Conservation (phyloP, 2,797 vertebrate species). For the Danio aesculapii region DNA sequence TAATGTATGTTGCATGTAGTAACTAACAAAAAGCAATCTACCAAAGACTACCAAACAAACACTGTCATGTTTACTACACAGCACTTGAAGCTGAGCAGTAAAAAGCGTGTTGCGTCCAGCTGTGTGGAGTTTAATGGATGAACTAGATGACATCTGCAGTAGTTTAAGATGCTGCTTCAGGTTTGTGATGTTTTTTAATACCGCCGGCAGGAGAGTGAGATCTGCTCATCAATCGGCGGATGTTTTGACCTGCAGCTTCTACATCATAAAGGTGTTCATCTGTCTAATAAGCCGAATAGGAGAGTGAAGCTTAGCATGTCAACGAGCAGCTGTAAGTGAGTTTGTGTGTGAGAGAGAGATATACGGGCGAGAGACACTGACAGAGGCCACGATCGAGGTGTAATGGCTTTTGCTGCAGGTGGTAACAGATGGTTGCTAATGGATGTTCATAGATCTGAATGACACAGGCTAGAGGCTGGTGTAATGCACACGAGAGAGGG, state of each 20-base stretch:
- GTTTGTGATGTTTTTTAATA: conserved; percentile 6
- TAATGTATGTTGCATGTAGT: too few relatives aligned
- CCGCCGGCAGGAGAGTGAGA: background rate
- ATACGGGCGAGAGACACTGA: conserved; percentile 7
- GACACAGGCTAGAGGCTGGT: conserved; percentile 75
- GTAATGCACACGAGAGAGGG: conserved; percentile 8
- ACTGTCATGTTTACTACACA: background rate
- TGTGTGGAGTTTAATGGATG: background rate
- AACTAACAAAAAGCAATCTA: too few relatives aligned
- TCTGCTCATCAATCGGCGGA: background rate
- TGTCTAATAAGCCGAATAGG: conserved; percentile 43
- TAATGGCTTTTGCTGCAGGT: conserved; percentile 81
- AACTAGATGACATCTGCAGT: background rate
- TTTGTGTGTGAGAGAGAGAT: conserved; percentile 10
- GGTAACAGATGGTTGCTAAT: conserved; percentile 87
- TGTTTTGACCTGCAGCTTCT: conserved; percentile 39
- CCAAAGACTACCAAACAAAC: too few relatives aligned
- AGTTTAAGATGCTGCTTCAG: conserved; percentile 57
- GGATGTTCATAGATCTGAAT: conserved; percentile 86
- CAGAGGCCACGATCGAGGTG: conserved; percentile 43
- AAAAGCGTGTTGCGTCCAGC: conserved; percentile 34
- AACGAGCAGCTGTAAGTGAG: conserved; percentile 47
- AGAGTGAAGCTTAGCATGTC: conserved; percentile 19
- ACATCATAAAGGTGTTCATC: conserved; percentile 47
- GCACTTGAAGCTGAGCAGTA: background rate